phyloP scores from a whole-genome alignment of 2,797 vertebrate genomes.

The Nyctalus aviator region DNA sequence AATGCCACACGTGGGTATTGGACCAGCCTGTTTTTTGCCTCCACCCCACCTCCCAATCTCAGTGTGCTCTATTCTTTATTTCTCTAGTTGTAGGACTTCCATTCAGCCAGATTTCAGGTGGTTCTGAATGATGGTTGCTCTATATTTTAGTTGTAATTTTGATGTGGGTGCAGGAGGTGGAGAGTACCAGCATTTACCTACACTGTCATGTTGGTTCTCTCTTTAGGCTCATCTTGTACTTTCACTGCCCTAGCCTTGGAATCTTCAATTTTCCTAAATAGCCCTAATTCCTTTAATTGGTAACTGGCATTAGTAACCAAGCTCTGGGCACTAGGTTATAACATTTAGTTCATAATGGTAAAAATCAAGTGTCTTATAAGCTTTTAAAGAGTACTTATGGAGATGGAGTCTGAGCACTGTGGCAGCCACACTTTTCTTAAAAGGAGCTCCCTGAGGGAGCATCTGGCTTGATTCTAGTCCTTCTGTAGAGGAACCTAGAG shows the following conservation, averaged over 20 bases:
- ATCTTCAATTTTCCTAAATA: not conserved
- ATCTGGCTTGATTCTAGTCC: not conserved
- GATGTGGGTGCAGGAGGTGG: no score
- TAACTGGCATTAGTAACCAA: conserved; percentile 34
- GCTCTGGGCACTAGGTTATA: not conserved
- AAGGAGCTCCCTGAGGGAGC: not conserved
- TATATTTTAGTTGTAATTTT: no score
- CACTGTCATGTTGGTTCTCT: no score
- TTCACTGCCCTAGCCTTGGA: not conserved
- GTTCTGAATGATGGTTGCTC: no score
- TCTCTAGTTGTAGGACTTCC: no score
- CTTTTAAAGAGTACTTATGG: not conserved
- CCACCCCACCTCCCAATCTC: no score
- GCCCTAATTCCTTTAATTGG: not conserved
- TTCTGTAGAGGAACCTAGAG: rapidly evolving
- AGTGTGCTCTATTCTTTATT: no score
- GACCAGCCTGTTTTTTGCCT: no score
- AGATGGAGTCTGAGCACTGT: not conserved
- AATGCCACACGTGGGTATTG: no score
- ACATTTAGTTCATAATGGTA: conserved; percentile 34
- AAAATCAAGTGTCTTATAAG: conserved; percentile 24
- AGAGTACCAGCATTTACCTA: no score
- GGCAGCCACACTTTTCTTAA: no score
- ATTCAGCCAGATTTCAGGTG: no score
- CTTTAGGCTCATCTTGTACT: not conserved